Percentiles rank a stretch among this genome's conserved stretches.
Evolutionary conservation across 2,888 invertebrate species (phyloP).

Genomic region (Monoplex corrugatus): DNA sequence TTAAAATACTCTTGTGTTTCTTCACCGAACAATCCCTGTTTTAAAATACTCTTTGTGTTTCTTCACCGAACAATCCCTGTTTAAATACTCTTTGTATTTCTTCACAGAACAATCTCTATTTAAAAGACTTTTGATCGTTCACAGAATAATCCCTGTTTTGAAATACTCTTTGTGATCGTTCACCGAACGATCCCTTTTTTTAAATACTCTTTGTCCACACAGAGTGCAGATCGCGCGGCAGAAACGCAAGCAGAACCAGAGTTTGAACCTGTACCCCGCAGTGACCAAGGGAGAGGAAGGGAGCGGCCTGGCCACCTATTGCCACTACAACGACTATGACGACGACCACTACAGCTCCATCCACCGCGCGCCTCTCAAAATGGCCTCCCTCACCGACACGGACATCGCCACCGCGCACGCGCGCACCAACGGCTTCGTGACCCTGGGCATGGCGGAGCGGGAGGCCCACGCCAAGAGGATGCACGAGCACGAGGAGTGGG

Average conservation of each 20-base stretch:
- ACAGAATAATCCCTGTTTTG: no score
- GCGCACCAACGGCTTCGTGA: conserved; percentile 55
- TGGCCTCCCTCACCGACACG: conserved; percentile 68
- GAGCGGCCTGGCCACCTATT: conserved; percentile 65
- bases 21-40: no score
- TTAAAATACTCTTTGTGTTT: no score
- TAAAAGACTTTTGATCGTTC: no score
- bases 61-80: no score
- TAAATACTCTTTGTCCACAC: no score
- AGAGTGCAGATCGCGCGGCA: conserved; percentile 45
- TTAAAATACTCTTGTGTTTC: no score
- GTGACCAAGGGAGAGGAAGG: conserved; percentile 64
- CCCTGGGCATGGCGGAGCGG: conserved; percentile 45
- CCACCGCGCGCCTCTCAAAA: conserved; percentile 71
- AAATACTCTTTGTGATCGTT: no score
- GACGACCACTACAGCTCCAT: conserved; percentile 75
- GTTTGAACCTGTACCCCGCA: conserved; percentile 59
- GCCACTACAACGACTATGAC: conserved; percentile 73
- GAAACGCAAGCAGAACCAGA: conserved; percentile 51
- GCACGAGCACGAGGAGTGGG: neutral
- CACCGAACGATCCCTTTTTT: no score
- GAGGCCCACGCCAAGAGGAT: conserved; percentile 31
- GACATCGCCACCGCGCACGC: conserved; percentile 50
- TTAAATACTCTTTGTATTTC: no score
- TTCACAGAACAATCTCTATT: no score